Evolutionary conservation across 2,888 invertebrate genomes (phyloP), one percentile per base, ranked within the genome.

Genomic region (Leistus spinibarbis): DNA sequence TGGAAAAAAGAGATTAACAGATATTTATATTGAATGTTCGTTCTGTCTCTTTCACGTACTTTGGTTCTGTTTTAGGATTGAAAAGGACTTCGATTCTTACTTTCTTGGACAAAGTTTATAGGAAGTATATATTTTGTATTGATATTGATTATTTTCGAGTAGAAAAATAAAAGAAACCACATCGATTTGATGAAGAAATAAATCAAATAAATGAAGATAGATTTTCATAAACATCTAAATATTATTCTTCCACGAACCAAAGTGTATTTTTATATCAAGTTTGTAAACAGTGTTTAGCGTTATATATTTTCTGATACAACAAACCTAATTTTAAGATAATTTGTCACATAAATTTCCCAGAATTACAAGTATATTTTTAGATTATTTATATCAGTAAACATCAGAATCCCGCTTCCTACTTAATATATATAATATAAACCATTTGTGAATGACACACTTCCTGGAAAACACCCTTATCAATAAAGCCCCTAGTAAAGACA

Each of bases 401-500:
- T n/a, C n/a, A n/a, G 0, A 40, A 40, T 40, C 40, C 7, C 7
- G 40, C 13, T 40, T 2, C 40, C 40, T 40, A 40, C 53, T 53
- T 53, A 53, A 10, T 53, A 53, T 53, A 53, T 53, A 10, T 10
- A 53, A 53, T 53, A 19, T 57, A 57, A 57, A 57, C 57, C 10
- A 7, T 57, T 20, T 57, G 57, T n/a, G n/a, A 57, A 19, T 57
- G 7, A 57, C 20, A 57, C 7, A 19, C 40, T 40, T 40, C 40
- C 40, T 40, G 40, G 40, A 7, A 40, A 7, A 40, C 72, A 40
- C 72, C 72, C 65, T 66, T 72, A 72, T 72, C 72, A 72, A n/a
- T 16, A 23, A 23, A 27, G n/a, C 72, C 72, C 66, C 19, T 72
- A 27, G 65, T 56, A 53, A 65, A 64, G 17, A 56, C 72, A 72